A percentile compares a stretch with the other conserved stretches of the same genome.
These are phyloP conservation scores for Trichacis sp. DNA, from an alignment of 2,888 invertebrate genomes.

Conservation along the genomic window DNA sequence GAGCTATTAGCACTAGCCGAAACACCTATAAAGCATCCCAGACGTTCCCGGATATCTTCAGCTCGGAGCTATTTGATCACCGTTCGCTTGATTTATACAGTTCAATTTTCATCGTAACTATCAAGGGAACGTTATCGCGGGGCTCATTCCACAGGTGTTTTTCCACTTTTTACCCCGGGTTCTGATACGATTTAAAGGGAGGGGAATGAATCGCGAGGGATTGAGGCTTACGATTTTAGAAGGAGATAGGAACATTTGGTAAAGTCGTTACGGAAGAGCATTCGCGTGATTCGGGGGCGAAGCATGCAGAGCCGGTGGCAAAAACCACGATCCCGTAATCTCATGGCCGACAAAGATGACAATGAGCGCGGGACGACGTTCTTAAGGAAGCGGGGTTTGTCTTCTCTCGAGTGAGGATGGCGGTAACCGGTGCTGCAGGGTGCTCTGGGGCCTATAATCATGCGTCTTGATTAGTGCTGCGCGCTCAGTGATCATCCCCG, in stretches of 20 bases:
- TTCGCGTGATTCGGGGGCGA: slow-evolving; percentile 25
- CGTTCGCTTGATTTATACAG: slow-evolving; percentile 27
- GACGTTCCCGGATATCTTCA: slow-evolving; percentile 4
- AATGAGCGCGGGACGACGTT: slow-evolving; percentile 50
- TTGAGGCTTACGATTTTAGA: slow-evolving; percentile 18
- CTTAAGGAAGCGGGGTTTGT: slow-evolving; percentile 42
- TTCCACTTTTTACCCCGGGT: too few relatives aligned
- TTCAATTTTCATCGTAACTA: neutral
- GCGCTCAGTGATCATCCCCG: slow-evolving; percentile 67
- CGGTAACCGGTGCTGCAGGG: slow-evolving; percentile 49
- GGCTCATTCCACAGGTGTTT: too few relatives aligned
- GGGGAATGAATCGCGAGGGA: slow-evolving; percentile 26
- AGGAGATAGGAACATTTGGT: slow-evolving; percentile 33
- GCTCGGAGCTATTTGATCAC: slow-evolving; percentile 33
- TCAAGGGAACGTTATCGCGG: neutral
- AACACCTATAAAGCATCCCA: slow-evolving; percentile 30
- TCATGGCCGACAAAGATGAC: slow-evolving; percentile 47
- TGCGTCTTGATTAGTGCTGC: slow-evolving; percentile 68
- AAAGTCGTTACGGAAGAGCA: slow-evolving; percentile 27
- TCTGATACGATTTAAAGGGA: too few relatives aligned
- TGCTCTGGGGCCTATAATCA: slow-evolving; percentile 67
- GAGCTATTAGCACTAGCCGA: slow-evolving; percentile 35
- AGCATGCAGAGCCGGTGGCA: slow-evolving; percentile 37
- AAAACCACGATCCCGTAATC: slow-evolving; percentile 56
- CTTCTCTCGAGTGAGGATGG: slow-evolving; percentile 45